phyloP scores from a whole-genome alignment of 2,113 vertebrate species.

The Willisornis vidua region DNA sequence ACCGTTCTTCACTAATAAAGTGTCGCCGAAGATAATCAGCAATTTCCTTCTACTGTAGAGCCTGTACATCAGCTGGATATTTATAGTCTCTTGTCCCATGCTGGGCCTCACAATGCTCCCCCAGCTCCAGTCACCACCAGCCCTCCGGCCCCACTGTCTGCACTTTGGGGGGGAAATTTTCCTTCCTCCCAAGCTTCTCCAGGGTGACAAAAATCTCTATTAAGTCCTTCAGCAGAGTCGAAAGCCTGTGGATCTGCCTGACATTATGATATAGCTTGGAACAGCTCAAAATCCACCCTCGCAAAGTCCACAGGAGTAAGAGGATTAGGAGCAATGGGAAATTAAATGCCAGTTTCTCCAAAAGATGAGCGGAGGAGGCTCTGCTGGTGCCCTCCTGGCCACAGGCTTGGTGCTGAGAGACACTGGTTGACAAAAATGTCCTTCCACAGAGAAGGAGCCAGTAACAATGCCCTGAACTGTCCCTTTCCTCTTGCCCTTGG shows the following conservation, averaged over 20 bases:
- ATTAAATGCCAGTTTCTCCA: slow-evolving; percentile 17
- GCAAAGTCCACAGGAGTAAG: slow-evolving; percentile 28
- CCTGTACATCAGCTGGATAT: background rate
- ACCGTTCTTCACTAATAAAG: slow-evolving; percentile 42
- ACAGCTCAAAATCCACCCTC: slow-evolving; percentile 24
- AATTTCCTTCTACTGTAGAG: background rate
- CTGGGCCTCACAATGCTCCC: background rate
- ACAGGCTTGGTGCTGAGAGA: background rate
- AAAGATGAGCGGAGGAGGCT: background rate
- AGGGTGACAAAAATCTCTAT: background rate
- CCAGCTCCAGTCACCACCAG: background rate
- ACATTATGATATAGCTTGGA: background rate
- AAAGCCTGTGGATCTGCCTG: background rate
- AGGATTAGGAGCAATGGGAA: slow-evolving; percentile 30
- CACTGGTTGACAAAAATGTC: background rate
- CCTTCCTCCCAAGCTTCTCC: background rate
- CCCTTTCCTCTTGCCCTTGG: background rate
- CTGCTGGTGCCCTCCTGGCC: background rate
- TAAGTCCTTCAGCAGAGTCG: background rate
- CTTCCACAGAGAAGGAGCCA: background rate
- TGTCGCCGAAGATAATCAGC: background rate
- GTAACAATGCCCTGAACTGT: fast-evolving
- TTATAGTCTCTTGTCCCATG: background rate
- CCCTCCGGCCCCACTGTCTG: background rate
- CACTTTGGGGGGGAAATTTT: background rate